Base-by-base conservation (phyloP, 1,140 invertebrate species). In the Cotesia typhae region DNA sequence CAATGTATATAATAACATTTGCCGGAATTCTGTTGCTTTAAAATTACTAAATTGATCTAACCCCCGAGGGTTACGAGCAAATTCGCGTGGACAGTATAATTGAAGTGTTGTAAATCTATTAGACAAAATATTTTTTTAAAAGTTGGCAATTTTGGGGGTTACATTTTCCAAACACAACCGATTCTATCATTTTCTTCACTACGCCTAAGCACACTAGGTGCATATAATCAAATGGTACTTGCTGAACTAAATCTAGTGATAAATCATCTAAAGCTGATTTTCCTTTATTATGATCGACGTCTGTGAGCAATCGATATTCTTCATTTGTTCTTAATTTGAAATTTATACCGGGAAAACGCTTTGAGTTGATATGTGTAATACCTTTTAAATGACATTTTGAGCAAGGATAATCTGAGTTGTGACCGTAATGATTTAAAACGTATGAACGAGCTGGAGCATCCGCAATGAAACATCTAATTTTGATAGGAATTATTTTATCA, bases 1-100 rank as follows among this genome's bases (percentile, higher is more conserved):
- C 0, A 84, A 84, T 35, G 75, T 82, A 74, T 86, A 87, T n/a
- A 86, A 67, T 7, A 87, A 51, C 71, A 87, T 83, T 67, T 82
- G 78, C 35, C 85, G 67, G 64, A 81, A 83, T 72, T 87, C 86
- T 41, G 86, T 87, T 4, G 84, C 87, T 76, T 88, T 88, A 79
- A 78, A 87, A 52, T 74, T 14, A 5, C 77, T 74, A 41, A 81
- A 51, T 38, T 85, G 80, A 6, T 38, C 28, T 4, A 85, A 51
- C 41, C 68, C 36, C 36, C 78, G 57, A 10, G 80, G 81, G 66
- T 82, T 82, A 71, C 85, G 75, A 7, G 76, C 59, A 78, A 85
- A 87, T 66, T 86, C 80, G 52, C 9, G 7, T 14, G 73, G 70
- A 66, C 59, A 66, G 28, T 36, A 72, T 14, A 53, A 6, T n/a